Conservation (phyloP, 1,140 invertebrate genomes). For the Chionoecetes opilio region DNA sequence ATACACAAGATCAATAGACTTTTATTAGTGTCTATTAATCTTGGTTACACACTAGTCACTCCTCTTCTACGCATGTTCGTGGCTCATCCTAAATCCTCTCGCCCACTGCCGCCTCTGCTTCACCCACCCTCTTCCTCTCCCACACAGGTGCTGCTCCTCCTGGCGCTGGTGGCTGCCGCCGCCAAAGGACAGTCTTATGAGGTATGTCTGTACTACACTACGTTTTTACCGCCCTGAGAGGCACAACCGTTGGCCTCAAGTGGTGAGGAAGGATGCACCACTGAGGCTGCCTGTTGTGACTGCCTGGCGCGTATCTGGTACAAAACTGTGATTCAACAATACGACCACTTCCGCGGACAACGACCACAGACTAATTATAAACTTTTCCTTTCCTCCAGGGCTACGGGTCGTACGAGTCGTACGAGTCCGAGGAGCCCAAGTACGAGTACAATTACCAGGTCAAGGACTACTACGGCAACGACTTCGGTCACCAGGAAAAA, state of each 20-base stretch:
- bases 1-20: too few species aligned
- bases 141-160: neutral
- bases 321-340: too few species aligned
- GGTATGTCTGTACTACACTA: neutral
- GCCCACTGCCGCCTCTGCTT: neutral
- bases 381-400: neutral
- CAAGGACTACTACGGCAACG: conserved; percentile 29
- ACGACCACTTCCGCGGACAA: neutral
- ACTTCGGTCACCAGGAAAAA: neutral
- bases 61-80: too few species aligned
- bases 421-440: neutral
- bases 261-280: neutral
- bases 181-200: neutral
- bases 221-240: too few species aligned
- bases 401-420: neutral
- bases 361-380: neutral
- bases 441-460: conserved; percentile 37
- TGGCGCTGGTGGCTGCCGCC: neutral
- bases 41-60: too few species aligned
- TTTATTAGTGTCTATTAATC: too few species aligned
- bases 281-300: too few species aligned
- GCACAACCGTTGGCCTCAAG: neutral
- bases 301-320: too few species aligned
- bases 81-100: too few species aligned
- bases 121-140: neutral